Evolutionary conservation across 2,113 vertebrate genomes (phyloP), one percentile per base, ranked within the genome.

Genomic region (Barbus barbus): DNA sequence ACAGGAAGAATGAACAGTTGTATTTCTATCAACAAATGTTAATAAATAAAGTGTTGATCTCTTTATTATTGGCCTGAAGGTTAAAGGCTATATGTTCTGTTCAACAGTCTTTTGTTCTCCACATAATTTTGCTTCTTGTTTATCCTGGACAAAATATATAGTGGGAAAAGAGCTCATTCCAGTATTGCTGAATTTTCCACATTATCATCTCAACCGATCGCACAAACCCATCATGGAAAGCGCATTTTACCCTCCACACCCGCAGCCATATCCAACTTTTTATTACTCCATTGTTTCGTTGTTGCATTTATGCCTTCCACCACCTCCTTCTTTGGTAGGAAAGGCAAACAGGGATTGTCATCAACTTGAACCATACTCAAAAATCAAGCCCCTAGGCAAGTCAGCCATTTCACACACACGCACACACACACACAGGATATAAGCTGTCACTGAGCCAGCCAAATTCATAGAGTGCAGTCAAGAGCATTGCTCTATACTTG

Each of bases 401-500:
- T 61, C 76, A 78, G 13, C 22, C 13, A 78, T 41, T 58, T 7
- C 24, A 48, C 46, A 78, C 28, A 77, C n/a, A 71, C 31, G 77
- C 20, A 51, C 48, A 69, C 26, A 83, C 36, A 80, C 20, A 48
- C 4, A 73, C 7, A 84, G 33, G 71, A 85, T 61, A 81, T 26
- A 81, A 44, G 72, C 86, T 60, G 63, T 51, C 65, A 36, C 73
- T 83, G 78, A 58, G 77, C 77, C 56, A 78, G 31, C 13, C 58
- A 51, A 67, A 69, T 51, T 67, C 26, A 81, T 67, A 31, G 24
- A 67, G 60, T 81, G 61, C 78, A 65, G 75, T 84, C 69, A 83
- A n/a, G 69, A 31, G 18, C 60, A 76, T 76, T 84, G 38, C 83
- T 53, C 36, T 85, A n/a, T n/a, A 90, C 91, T 86, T 90, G 89